Evolutionary conservation across 2,888 invertebrate species (phyloP).

Genomic region (Aphidius colemani): DNA sequence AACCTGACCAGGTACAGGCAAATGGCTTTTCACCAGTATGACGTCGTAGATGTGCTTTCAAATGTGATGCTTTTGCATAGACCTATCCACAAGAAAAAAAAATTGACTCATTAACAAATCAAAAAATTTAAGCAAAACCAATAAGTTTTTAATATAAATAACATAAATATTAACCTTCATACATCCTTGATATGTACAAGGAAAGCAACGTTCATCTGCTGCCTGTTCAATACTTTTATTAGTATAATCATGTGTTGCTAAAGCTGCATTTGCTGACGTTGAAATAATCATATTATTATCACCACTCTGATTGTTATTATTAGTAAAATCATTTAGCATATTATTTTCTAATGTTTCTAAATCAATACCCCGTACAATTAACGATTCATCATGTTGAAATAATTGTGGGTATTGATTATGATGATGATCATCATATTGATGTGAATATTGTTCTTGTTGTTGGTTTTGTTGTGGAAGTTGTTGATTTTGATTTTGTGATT

Average conservation of each 20-base stretch:
- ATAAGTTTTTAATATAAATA: background rate
- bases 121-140: too few species aligned
- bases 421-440: slow-evolving; percentile 2
- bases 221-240: slow-evolving; percentile 51
- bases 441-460: background rate
- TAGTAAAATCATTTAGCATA: slow-evolving; percentile 50
- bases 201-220: slow-evolving; percentile 56
- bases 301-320: slow-evolving; percentile 26
- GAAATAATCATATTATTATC: slow-evolving; percentile 14
- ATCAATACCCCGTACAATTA: slow-evolving; percentile 58
- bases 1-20: slow-evolving; percentile 76
- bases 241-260: slow-evolving; percentile 60
- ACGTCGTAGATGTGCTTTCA: slow-evolving; percentile 84
- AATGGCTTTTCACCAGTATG: slow-evolving; percentile 83
- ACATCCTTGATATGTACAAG: slow-evolving; percentile 58
- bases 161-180: slow-evolving; percentile 50
- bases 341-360: slow-evolving; percentile 52
- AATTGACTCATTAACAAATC: background rate
- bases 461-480: slow-evolving; percentile 59
- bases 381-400: slow-evolving; percentile 53
- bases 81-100: slow-evolving; percentile 64
- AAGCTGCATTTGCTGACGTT: slow-evolving; percentile 52
- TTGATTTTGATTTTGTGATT: slow-evolving; percentile 21
- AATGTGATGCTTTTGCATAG: slow-evolving; percentile 88
- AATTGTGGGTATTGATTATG: slow-evolving; percentile 56